Evolutionary conservation across 2,888 invertebrate genomes (phyloP).

Genomic region (Dorcus hopei): DNA sequence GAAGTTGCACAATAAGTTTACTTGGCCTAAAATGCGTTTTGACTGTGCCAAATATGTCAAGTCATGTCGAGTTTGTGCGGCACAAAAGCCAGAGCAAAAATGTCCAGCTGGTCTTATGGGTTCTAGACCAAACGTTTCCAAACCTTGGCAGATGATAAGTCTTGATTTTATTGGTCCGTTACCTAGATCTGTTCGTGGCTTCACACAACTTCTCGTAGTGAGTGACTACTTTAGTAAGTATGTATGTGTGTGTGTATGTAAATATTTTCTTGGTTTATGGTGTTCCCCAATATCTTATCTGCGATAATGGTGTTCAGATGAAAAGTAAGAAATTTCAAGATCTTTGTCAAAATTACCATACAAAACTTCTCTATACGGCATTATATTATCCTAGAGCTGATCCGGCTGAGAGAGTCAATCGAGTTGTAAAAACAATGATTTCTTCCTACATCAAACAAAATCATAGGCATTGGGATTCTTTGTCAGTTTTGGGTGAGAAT

Average conservation of each 20-base stretch:
- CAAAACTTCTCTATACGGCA: too few species aligned
- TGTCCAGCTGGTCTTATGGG: neutral
- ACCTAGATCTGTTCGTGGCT: neutral
- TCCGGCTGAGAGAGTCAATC: neutral
- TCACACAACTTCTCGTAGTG: neutral
- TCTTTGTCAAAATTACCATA: neutral
- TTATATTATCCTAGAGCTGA: too few species aligned
- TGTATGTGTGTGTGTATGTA: constrained; percentile 4
- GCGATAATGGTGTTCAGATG: constrained; percentile 13
- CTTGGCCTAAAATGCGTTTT: constrained; percentile 32
- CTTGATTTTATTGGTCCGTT: neutral
- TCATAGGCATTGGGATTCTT: too few species aligned
- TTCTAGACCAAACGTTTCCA: neutral
- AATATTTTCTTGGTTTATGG: constrained; percentile 14
- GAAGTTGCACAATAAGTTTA: constrained; percentile 19
- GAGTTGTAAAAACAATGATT: neutral
- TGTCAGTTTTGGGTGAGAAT: too few species aligned
- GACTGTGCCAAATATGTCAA: constrained; percentile 27
- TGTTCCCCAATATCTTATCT: constrained; percentile 8
- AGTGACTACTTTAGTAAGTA: neutral
- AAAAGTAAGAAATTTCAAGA: constrained; percentile 5
- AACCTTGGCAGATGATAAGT: constrained; percentile 1
- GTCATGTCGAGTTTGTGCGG: neutral
- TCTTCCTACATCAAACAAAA: constrained; percentile 1
- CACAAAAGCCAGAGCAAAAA: neutral